A percentile compares a stretch with the other conserved stretches of the same genome.
phyloP scores from a whole-genome alignment of 2,888 invertebrate species.

The Tolmerus cingulatus region DNA sequence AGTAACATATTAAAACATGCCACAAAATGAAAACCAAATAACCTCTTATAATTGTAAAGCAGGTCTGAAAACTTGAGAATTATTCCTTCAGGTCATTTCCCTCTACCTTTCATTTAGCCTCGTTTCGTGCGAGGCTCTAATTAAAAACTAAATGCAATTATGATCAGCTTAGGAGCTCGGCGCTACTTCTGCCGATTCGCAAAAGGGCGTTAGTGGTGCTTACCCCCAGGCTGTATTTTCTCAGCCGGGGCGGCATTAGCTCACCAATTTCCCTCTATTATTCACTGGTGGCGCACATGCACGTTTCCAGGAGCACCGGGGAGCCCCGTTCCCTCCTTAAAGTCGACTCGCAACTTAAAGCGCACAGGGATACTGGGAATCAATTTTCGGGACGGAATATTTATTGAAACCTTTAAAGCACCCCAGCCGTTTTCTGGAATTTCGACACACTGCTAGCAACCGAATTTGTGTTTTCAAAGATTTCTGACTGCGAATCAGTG shows the following conservation, averaged over 20 bases:
- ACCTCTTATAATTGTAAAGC: neutral
- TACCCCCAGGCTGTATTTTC: neutral
- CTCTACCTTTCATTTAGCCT: neutral
- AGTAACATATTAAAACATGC: neutral
- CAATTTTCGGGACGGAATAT: neutral
- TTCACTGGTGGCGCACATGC: neutral
- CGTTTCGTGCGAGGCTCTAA: neutral
- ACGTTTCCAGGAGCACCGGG: neutral
- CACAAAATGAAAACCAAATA: neutral
- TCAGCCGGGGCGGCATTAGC: neutral
- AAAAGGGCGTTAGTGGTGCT: neutral
- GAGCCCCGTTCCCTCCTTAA: neutral
- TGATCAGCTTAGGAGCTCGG: neutral
- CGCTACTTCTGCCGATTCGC: neutral
- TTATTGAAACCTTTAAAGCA: slow-evolving; percentile 19
- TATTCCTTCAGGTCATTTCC: neutral
- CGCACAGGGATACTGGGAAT: neutral
- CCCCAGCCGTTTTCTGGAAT: neutral
- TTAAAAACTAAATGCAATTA: neutral
- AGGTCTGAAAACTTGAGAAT: neutral
- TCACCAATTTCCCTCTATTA: neutral
- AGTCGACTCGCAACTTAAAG: neutral
- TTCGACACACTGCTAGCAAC: neutral
- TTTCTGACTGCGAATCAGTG: slow-evolving; percentile 1
- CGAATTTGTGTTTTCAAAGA: slow-evolving; percentile 7